phyloP scores from a whole-genome alignment of 2,113 vertebrate species.

The Tetraodon nigroviridis region DNA sequence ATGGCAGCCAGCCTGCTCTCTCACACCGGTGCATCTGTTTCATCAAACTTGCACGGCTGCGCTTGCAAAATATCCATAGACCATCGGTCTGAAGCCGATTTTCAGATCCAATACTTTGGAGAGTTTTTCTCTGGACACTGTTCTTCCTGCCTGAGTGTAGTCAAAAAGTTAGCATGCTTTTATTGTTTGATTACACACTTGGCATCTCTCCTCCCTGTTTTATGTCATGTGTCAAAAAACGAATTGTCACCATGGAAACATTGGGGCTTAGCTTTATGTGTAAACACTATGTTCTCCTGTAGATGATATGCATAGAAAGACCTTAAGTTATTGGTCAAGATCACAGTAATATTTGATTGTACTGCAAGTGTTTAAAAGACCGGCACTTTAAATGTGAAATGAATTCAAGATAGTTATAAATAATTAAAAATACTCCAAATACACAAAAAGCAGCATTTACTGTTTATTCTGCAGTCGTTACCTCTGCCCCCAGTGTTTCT shows the following conservation, averaged over 20 bases:
- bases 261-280: not conserved
- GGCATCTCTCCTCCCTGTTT: not conserved
- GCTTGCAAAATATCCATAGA: not conserved
- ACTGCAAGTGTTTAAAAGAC: not conserved
- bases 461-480: no score
- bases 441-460: no score
- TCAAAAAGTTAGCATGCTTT: no score
- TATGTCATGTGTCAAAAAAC: not conserved
- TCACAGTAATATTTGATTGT: not conserved
- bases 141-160: no score
- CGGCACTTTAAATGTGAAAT: no score
- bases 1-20: slow-evolving; percentile 17
- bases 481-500: slow-evolving; percentile 19
- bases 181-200: no score
- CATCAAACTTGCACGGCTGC: not conserved
- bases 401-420: no score
- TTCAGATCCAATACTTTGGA: no score
- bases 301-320: not conserved
- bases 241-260: not conserved
- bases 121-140: no score
- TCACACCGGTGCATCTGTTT: slow-evolving; percentile 1
- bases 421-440: no score
- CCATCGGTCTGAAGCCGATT: not conserved
- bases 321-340: not conserved
- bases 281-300: no score